Conservation (phyloP, 1,140 invertebrate species). For the Coboldia fuscipes region DNA sequence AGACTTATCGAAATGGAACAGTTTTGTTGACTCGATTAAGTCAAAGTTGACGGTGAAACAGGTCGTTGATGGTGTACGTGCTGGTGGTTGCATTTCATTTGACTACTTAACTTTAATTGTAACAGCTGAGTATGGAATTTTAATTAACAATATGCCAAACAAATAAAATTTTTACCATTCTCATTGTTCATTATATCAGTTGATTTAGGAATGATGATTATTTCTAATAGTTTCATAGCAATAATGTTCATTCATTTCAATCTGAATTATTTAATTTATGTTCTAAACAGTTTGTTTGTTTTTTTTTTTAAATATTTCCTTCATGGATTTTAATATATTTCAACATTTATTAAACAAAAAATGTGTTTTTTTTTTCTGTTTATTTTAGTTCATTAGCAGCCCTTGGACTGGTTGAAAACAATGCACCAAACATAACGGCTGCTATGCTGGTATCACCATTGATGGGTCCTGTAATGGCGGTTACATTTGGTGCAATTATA, state of each 20-base stretch:
- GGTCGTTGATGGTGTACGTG: conserved; percentile 58
- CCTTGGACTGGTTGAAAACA: conserved; percentile 34
- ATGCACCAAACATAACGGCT: conserved; percentile 59
- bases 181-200: conserved; percentile 1
- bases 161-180: neutral
- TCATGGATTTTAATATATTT: too few species aligned
- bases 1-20: conserved; percentile 36
- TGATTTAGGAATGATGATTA: too few species aligned
- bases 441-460: conserved; percentile 74
- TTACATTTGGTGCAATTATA: conserved; percentile 64
- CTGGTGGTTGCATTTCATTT: conserved; percentile 57
- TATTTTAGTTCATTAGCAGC: conserved; percentile 27
- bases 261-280: too few species aligned
- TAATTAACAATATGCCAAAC: conserved; percentile 2
- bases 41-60: conserved; percentile 66
- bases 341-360: too few species aligned
- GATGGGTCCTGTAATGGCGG: conserved; percentile 72
- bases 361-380: too few species aligned
- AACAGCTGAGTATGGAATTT: conserved; percentile 47
- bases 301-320: too few species aligned
- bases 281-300: too few species aligned
- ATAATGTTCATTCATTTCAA: too few species aligned
- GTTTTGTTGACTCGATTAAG: conserved; percentile 46
- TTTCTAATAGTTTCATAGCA: too few species aligned
- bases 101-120: conserved; percentile 60